A percentile compares a stretch with the other conserved stretches of the same genome.
phyloP scores from a whole-genome alignment of 2,888 invertebrate species.

The Nineta flava region DNA sequence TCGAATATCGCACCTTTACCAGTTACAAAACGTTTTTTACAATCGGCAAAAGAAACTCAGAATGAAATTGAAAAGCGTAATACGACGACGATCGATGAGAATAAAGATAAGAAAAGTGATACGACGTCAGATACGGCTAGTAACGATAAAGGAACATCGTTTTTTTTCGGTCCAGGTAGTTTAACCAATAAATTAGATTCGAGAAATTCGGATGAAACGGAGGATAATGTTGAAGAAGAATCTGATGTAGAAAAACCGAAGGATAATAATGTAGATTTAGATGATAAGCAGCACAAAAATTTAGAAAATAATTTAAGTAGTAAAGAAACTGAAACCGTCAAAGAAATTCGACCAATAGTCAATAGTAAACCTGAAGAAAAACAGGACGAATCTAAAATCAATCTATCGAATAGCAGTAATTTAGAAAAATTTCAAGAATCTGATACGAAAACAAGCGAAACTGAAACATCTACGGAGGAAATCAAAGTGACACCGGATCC shows the following conservation, averaged over 20 bases:
- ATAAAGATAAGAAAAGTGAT: background rate
- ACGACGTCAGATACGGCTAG: slow-evolving; percentile 2
- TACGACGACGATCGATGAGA: slow-evolving; percentile 4
- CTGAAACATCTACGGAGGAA: no score
- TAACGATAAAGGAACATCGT: slow-evolving; percentile 18
- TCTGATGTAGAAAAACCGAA: slow-evolving; percentile 23
- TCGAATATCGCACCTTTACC: slow-evolving; percentile 13
- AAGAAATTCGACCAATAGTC: background rate
- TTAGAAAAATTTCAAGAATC: no score
- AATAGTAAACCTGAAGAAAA: background rate
- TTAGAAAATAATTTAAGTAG: slow-evolving; percentile 6
- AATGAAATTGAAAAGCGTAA: slow-evolving; percentile 7
- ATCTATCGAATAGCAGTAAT: no score
- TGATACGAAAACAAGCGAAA: no score
- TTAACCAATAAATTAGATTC: slow-evolving; percentile 25
- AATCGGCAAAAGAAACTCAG: slow-evolving; percentile 11
- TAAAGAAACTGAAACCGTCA: slow-evolving; percentile 5
- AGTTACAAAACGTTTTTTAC: slow-evolving; percentile 14
- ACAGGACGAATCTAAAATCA: no score
- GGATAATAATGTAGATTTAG: background rate
- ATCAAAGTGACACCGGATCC: no score
- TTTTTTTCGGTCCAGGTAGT: slow-evolving; percentile 33
- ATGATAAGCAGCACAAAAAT: slow-evolving; percentile 4
- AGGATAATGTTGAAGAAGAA: slow-evolving; percentile 25
- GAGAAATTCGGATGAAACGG: slow-evolving; percentile 15